phyloP scores from a whole-genome alignment of 2,888 invertebrate species.

The Scrobipalpa costella region DNA sequence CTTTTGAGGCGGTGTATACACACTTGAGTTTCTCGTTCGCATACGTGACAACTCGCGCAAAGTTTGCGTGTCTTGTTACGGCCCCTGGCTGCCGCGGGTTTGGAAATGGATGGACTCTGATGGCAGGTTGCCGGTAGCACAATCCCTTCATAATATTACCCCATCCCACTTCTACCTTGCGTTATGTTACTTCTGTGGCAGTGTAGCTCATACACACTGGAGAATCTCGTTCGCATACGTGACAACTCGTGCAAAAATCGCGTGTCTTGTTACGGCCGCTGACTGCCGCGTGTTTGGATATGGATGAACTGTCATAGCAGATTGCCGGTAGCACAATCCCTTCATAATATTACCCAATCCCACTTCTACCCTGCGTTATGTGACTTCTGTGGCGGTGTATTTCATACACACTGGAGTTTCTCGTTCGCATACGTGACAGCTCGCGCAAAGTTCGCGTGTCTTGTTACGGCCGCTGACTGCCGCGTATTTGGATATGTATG shows the following conservation, averaged over 20 bases:
- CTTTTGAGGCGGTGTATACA: constrained; percentile 42
- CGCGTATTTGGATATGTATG: constrained; percentile 58
- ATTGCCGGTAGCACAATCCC: too few relatives aligned
- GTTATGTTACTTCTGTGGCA: neutral
- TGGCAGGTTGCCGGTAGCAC: too few relatives aligned
- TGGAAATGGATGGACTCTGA: too few relatives aligned
- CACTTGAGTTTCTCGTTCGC: constrained; percentile 48
- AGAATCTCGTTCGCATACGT: constrained; percentile 59
- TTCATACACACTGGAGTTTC: constrained; percentile 51
- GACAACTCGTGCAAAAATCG: constrained; percentile 64
- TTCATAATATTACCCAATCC: too few relatives aligned
- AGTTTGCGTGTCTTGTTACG: constrained; percentile 69
- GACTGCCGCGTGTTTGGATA: constrained; percentile 60
- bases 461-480: constrained; percentile 61
- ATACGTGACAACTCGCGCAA: constrained; percentile 65
- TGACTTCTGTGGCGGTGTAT: constrained; percentile 33
- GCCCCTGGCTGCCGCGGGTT: constrained; percentile 57
- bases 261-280: constrained; percentile 65
- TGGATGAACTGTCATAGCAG: too few relatives aligned
- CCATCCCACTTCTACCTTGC: neutral
- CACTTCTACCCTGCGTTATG: neutral
- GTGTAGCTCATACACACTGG: constrained; percentile 49
- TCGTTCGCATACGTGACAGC: constrained; percentile 61
- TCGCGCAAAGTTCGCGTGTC: constrained; percentile 65
- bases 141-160: too few relatives aligned